Evolutionary conservation across 2,888 invertebrate species (phyloP).

Genomic region (Liposcelis brunnea): DNA sequence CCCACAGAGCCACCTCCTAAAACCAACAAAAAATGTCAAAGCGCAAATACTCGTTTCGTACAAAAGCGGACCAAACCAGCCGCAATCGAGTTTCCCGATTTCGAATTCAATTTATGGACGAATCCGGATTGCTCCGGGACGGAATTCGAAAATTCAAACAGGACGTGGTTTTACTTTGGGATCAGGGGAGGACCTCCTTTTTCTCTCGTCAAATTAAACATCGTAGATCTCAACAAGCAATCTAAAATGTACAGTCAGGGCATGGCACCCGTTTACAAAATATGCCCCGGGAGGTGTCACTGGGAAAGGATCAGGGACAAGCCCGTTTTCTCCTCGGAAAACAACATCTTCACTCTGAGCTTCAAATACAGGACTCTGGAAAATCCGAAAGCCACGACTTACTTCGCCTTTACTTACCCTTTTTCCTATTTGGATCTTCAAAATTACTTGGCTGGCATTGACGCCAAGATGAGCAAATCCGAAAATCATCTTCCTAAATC

Average conservation of each 20-base stretch:
- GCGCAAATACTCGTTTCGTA: neutral
- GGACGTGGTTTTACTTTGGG: slow-evolving; percentile 88
- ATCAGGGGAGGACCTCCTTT: slow-evolving; percentile 37
- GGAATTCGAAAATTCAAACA: slow-evolving; percentile 71
- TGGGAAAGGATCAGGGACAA: slow-evolving; percentile 75
- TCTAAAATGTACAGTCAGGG: slow-evolving; percentile 83
- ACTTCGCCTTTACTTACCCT: slow-evolving; percentile 84
- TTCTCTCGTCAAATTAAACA: slow-evolving; percentile 53
- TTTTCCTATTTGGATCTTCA: slow-evolving; percentile 72
- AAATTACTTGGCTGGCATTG: slow-evolving; percentile 49
- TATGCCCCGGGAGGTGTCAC: slow-evolving; percentile 50
- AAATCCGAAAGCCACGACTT: slow-evolving; percentile 52
- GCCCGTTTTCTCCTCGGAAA: slow-evolving; percentile 56
- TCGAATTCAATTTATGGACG: slow-evolving; percentile 82
- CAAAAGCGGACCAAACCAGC: neutral
- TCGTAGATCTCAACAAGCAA: slow-evolving; percentile 78
- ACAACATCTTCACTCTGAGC: slow-evolving; percentile 54
- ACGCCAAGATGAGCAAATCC: slow-evolving; percentile 25
- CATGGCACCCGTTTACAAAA: slow-evolving; percentile 65
- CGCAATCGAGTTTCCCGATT: slow-evolving; percentile 38
- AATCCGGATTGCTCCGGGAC: slow-evolving; percentile 77
- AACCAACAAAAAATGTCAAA: neutral
- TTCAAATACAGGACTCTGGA: slow-evolving; percentile 55
- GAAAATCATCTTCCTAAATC: neutral
- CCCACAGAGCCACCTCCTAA: neutral